Evolutionary conservation across 2,797 vertebrate species (phyloP).

Genomic region (Enteromius thamalakanensis): DNA sequence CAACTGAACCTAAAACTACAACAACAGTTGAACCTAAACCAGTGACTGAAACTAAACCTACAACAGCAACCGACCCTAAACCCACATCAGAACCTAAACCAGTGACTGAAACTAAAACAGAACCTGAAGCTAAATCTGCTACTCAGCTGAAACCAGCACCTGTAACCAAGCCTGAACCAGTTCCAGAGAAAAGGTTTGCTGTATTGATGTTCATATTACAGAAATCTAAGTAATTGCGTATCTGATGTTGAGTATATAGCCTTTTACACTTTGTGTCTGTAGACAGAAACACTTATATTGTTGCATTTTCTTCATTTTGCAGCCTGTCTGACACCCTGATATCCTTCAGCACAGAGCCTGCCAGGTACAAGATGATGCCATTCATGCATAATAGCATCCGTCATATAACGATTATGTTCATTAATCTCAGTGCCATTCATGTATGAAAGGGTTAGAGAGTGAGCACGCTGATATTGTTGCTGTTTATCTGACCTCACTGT

Average conservation of each 20-base stretch:
- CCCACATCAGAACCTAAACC: neutral
- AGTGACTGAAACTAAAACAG: neutral
- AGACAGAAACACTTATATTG: neutral
- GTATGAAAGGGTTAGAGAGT: neutral
- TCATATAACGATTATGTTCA: slow-evolving; percentile 1
- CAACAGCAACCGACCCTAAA: neutral
- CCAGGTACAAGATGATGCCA: slow-evolving; percentile 65
- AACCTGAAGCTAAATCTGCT: neutral
- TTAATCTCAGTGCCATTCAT: slow-evolving; percentile 13
- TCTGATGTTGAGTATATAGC: neutral
- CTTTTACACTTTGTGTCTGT: neutral
- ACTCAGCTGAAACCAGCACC: neutral
- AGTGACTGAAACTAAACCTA: neutral
- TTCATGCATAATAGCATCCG: neutral
- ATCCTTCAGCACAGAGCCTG: slow-evolving; percentile 60
- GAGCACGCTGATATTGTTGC: neutral
- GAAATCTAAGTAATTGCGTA: neutral
- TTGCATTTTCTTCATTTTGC: slow-evolving; percentile 42
- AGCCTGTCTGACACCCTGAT: slow-evolving; percentile 66
- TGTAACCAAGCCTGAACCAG: slow-evolving; percentile 21
- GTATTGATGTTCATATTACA: neutral
- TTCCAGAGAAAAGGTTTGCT: slow-evolving; percentile 62
- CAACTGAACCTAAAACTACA: neutral
- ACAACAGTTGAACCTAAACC: neutral
- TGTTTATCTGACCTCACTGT: neutral